Evolutionary conservation across 2,888 invertebrate genomes (phyloP), one percentile per base, ranked within the genome.

Genomic region (Corythucha ciliata): DNA sequence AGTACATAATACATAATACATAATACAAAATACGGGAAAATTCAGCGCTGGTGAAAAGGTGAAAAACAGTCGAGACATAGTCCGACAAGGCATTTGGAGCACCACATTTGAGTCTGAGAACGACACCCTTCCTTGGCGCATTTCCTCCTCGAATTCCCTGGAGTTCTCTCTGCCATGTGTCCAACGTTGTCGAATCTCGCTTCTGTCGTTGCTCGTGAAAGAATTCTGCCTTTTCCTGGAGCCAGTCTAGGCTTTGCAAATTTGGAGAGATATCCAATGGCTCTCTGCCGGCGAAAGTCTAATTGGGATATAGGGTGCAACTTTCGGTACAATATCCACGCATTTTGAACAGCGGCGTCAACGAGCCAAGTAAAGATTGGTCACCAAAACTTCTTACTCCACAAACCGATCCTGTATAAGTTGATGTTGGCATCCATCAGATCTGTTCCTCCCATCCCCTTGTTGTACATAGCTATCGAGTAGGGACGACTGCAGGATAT

Each of bases 361-460:
- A 44, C 14, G 2, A 32, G 4, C 44, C 44, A 44, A 4, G 44
- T 6, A 20, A 44, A 44, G 20, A 44, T 29, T 10, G 14, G 2
- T 12, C 20, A 44, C 44, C 44, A 44, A 29, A 29, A 44, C 21
- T 44, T 44, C 18, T 44, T 44, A 22, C 12, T 44, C 10, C 46
- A 36, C 2, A 46, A 34, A 3, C 18, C 24, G 10, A 55, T 57
- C 16, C 54, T 20, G 42, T 58, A 56, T 20, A 36, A 41, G 45
- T 36, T 46, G 14, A 57, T 32, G 44, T 56, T 54, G 21, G 53
- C 34, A 27, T 58, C 58, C 49, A 53, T 54, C 4, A 26, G 45
- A 44, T 58, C 57, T 32, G 52, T 54, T 10, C 48, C 49, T 32
- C 52, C 57, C 54, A 58, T 58, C 26, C 48, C 33, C 29, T 44